Evolutionary conservation across 2,888 invertebrate genomes (phyloP).

Genomic region (Macaria notata): DNA sequence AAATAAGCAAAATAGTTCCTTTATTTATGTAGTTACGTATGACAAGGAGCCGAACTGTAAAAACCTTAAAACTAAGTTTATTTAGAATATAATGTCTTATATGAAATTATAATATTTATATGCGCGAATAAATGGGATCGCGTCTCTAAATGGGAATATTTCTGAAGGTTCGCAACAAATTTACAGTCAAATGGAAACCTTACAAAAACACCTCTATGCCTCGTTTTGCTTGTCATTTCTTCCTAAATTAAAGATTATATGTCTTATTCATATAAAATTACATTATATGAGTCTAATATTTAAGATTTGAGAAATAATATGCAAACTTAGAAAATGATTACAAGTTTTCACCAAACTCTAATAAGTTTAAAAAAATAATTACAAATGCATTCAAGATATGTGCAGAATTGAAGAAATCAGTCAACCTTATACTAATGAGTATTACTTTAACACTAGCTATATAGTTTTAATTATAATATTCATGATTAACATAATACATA

Average conservation of each 20-base stretch:
- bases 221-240: constrained; percentile 74
- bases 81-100: too few species aligned
- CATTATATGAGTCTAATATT: too few species aligned
- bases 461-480: constrained; percentile 32
- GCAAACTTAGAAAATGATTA: too few species aligned
- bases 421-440: constrained; percentile 70
- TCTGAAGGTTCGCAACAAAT: constrained; percentile 72
- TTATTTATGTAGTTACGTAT: background rate
- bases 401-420: constrained; percentile 63
- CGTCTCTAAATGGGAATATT: constrained; percentile 54
- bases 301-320: too few species aligned
- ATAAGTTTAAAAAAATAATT: constrained; percentile 51
- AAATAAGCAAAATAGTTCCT: too few species aligned
- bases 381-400: constrained; percentile 72
- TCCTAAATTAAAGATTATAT: constrained; percentile 19
- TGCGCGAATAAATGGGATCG: background rate
- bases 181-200: constrained; percentile 71
- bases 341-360: background rate
- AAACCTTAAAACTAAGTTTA: too few species aligned
- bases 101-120: too few species aligned
- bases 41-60: background rate
- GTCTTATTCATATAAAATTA: background rate
- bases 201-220: constrained; percentile 73
- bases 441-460: constrained; percentile 47
- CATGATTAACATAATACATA: too few species aligned